Base-by-base conservation (phyloP, 2,113 vertebrate genomes). In the Bothrops jararaca region DNA sequence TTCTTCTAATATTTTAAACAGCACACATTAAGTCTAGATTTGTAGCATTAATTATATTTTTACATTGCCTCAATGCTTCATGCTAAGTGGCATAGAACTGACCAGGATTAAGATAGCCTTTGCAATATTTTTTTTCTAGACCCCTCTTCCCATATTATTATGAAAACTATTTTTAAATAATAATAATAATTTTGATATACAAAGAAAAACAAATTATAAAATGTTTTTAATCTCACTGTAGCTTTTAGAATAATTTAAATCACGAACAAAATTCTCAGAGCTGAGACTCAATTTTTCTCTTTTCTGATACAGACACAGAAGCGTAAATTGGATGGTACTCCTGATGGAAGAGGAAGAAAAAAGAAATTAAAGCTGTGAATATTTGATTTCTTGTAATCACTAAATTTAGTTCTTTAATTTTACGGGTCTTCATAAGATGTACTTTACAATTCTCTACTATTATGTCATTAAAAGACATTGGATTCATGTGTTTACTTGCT, bases 341-440 rank as follows among this genome's bases (percentile, higher is more conserved):
- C 98, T 64, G 99, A 99, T n/a, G 98, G 98, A 12, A 98, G 99
- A 87, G 99, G 99, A 93, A 98, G 99, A 91, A 98, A 98, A 96
- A 99, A 99, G 97, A 99, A 99, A 96, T 97, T 99, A 93, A 99
- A 99, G 97, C 98, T 99, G 98, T 99, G 97, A 99, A 97, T 91
- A 93, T 64, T 64, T 22, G 93, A 93, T 90, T 91, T 97, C 97
- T 97, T 97, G 50, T 97, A 96, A 97, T 98, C 96, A 96, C 95
- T 97, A 97, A 96, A 95, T 95, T 94, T 96, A 97, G 97, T 98
- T 98, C 97, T 98, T 98, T 98, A 97, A 98, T 98, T 93, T 98
- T 98, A 98, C 98, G 98, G 98, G 98, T 98, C 98, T 98, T 98
- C 97, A 98, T 98, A 97, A 98, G 97, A 98, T 98, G 98, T 98